A percentile compares a stretch with the other conserved stretches of the same genome.
Conservation (phyloP, 1,140 invertebrate species). For the Goniozus legneri region DNA sequence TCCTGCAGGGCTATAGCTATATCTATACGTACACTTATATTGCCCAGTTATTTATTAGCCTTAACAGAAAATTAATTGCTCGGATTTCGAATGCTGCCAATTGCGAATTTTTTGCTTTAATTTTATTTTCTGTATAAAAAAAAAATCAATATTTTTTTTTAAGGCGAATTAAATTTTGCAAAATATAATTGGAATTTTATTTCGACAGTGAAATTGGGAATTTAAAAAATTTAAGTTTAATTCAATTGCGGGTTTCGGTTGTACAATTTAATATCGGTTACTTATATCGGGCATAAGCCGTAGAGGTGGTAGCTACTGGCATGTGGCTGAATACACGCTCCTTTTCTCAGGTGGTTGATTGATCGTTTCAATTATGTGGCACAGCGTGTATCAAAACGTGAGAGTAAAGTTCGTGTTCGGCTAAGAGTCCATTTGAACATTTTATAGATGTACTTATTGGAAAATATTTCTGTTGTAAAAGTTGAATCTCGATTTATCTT, state of each 20-base stretch:
- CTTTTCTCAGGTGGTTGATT: constrained; percentile 37
- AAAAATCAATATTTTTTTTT: not conserved
- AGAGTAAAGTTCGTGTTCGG: constrained; percentile 20
- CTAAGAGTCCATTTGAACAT: constrained; percentile 11
- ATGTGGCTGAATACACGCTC: constrained; percentile 21
- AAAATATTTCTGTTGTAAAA: too few species aligned
- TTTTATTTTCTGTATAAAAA: not conserved
- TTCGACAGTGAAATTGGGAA: too few species aligned
- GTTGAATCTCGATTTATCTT: too few species aligned
- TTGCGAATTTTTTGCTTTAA: not conserved
- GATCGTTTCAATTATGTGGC: constrained; percentile 35
- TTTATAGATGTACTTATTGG: too few species aligned
- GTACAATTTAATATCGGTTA: not conserved
- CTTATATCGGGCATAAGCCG: not conserved
- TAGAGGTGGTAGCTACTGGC: constrained; percentile 14
- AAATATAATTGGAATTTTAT: not conserved
- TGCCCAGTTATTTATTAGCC: constrained; percentile 24
- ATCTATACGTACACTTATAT: constrained; percentile 31
- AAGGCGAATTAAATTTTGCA: not conserved
- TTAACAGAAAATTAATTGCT: constrained; percentile 35
- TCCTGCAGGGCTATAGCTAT: constrained; percentile 40
- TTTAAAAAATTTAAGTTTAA: too few species aligned
- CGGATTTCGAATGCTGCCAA: constrained; percentile 23
- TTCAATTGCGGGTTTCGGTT: not conserved
- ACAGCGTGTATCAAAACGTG: constrained; percentile 26